Conservation (phyloP, 1,140 invertebrate genomes). For the Aradophagus sp. region DNA sequence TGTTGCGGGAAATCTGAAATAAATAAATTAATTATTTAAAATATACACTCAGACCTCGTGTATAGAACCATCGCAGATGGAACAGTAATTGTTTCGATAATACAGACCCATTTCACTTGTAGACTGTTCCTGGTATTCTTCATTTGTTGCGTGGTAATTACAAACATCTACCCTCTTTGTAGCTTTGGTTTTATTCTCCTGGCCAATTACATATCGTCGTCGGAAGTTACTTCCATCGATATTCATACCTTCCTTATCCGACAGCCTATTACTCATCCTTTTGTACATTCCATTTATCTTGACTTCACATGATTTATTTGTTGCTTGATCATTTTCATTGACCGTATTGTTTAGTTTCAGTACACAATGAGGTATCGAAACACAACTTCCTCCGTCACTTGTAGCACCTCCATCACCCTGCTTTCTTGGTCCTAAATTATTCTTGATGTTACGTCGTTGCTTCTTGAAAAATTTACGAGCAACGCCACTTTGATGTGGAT, state of each 20-base stretch:
- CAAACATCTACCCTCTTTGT: slow-evolving; percentile 63
- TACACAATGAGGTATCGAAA: slow-evolving; percentile 71
- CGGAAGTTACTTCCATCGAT: slow-evolving; percentile 69
- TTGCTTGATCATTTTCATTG: slow-evolving; percentile 80
- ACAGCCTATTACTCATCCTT: slow-evolving; percentile 80
- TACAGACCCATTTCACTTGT: slow-evolving; percentile 45
- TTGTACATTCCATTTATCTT: slow-evolving; percentile 77
- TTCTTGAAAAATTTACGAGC: slow-evolving; percentile 94
- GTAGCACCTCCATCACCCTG: slow-evolving; percentile 79
- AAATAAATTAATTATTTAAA: background rate
- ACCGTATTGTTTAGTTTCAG: slow-evolving; percentile 77
- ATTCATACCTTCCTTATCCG: slow-evolving; percentile 76
- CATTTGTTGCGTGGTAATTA: slow-evolving; percentile 15
- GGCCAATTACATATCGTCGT: slow-evolving; percentile 67
- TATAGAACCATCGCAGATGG: too few species aligned
- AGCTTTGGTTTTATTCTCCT: slow-evolving; percentile 62
- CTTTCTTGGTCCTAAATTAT: slow-evolving; percentile 82
- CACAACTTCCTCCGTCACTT: slow-evolving; percentile 74
- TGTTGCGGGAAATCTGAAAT: slow-evolving; percentile 37
- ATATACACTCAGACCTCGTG: too few species aligned
- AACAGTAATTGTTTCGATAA: too few species aligned
- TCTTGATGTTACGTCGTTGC: slow-evolving; percentile 84
- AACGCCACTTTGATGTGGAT: slow-evolving; percentile 93
- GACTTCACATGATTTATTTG: slow-evolving; percentile 83
- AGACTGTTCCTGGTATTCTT: slow-evolving; percentile 40